phyloP scores from a whole-genome alignment of 1,140 invertebrate genomes.

The Lanistes nyassanus region DNA sequence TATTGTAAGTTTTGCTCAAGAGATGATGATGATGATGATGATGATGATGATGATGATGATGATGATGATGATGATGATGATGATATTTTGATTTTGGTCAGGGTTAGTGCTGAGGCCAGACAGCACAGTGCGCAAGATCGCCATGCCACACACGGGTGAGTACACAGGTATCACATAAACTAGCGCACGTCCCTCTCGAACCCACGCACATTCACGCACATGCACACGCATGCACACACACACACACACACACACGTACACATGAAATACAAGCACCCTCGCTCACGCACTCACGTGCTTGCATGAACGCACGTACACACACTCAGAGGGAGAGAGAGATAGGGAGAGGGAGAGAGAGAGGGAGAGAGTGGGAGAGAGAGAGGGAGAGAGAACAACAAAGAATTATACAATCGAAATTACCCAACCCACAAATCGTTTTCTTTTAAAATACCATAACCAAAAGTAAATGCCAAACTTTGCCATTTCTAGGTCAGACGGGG shows the following conservation, averaged over 20 bases:
- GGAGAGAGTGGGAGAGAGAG: slow-evolving; percentile 6
- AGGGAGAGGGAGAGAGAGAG: not conserved
- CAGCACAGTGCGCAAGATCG: not conserved
- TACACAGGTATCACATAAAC: not conserved
- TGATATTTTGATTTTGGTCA: no score
- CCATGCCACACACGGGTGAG: not conserved
- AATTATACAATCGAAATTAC: no score
- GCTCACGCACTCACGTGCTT: not conserved
- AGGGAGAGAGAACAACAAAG: slow-evolving; percentile 1
- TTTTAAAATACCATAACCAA: not conserved
- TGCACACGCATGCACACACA: not conserved
- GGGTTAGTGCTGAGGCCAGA: not conserved
- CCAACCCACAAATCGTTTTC: no score
- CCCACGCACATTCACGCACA: not conserved
- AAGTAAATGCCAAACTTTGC: no score
- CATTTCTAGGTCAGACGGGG: slow-evolving; percentile 13
- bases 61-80: no score
- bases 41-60: no score
- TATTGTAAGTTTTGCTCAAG: no score
- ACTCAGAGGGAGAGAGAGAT: slow-evolving; percentile 7
- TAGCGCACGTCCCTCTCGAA: not conserved
- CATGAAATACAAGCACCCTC: not conserved
- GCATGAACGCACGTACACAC: not conserved
- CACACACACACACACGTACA: not conserved
- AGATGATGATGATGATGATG: no score